Evolutionary conservation across 2,888 invertebrate genomes (phyloP), one percentile per base, ranked within the genome.

Genomic region (Drosophila acutilabella): DNA sequence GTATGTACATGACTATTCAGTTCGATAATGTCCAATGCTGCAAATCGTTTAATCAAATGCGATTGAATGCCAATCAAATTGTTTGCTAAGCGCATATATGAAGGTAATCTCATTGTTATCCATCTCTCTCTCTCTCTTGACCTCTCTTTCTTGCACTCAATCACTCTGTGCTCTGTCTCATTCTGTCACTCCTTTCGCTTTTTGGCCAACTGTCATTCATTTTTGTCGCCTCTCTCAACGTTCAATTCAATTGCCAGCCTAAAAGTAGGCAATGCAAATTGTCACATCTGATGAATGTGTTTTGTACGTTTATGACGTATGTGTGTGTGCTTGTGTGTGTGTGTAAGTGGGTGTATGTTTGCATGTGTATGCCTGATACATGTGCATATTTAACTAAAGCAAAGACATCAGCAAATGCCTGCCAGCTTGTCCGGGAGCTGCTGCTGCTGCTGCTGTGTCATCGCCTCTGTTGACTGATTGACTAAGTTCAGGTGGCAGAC

Each of bases 391-490:
- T 66, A 74, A 66, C 71, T 75, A 45, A 60, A 56, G 71, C 51
- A 67, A 77, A 70, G 79, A 66, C 79, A 74, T 78, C 56, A 67
- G 64, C 79, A 71, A 64, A 60, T 80, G 80, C 60, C 64, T 58
- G 61, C 38, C 56, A 61, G 53, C n/a, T 56, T 59, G 48, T 40
- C 48, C 50, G 57, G 48, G 36, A 45, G 64, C 50, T 38, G 44
- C 13, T 23, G 16, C 10, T 52, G 30, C 4, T 58, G 57, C 36
- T 54, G 62, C 50, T 42, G 69, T 62, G 54, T 61, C 68, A 48
- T 64, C 71, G 61, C 74, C 52, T 67, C 64, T 65, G 64, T 59
- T 81, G 85, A 86, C 84, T 87, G 87, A 82, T 83, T 81, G 88
- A 86, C 83, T 77, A 59, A 72, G 78, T 80, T 77, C 80, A 88